Evolutionary conservation across 2,888 invertebrate genomes (phyloP).

Genomic region (Conomelus anceps): DNA sequence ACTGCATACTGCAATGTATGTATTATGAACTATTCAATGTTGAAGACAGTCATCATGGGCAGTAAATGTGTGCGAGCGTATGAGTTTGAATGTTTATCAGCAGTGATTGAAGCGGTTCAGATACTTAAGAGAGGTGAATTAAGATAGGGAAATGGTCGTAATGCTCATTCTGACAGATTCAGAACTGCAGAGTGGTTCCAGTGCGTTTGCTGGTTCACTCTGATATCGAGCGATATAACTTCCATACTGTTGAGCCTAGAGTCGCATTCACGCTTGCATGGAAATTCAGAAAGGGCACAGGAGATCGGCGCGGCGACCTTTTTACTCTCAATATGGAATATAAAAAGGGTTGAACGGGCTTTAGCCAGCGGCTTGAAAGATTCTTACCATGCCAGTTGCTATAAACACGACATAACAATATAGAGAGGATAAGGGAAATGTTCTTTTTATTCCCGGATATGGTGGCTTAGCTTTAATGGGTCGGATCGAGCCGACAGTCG

Average conservation of each 20-base stretch:
- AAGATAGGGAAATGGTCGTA: background rate
- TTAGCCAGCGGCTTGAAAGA: too few relatives aligned
- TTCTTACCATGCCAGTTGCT: background rate
- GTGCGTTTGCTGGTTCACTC: background rate
- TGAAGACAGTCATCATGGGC: background rate
- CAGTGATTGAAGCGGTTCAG: background rate
- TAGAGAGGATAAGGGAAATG: background rate
- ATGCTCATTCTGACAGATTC: background rate
- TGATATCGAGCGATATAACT: background rate
- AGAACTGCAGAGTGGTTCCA: background rate
- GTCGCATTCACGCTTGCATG: background rate
- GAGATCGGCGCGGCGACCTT: background rate
- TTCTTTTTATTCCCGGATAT: background rate
- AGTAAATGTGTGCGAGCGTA: background rate
- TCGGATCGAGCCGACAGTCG: background rate
- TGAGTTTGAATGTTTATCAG: background rate
- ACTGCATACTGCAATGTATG: too few relatives aligned
- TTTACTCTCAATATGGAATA: background rate
- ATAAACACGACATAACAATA: background rate
- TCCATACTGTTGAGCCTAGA: background rate
- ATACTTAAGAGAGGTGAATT: background rate
- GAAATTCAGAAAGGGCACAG: background rate
- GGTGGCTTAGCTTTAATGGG: background rate
- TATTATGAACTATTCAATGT: too few relatives aligned
- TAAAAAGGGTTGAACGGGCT: background rate